phyloP scores from a whole-genome alignment of 2,888 invertebrate genomes.

The Eupithecia dodoneata region DNA sequence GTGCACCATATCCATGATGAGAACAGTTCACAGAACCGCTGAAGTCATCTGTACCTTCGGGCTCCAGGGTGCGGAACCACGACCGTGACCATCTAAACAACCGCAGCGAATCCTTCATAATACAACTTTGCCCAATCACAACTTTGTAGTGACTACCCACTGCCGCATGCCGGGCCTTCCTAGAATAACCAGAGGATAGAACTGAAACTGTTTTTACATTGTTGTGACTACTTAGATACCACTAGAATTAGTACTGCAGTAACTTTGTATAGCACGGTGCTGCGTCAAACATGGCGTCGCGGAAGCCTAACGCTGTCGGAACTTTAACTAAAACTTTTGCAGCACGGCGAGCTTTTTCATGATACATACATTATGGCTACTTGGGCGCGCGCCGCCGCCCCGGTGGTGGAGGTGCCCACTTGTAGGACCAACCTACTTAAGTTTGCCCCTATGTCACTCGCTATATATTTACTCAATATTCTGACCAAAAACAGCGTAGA shows the following conservation, averaged over 20 bases:
- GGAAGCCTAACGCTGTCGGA: background rate
- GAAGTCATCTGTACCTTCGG: background rate
- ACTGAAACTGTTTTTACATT: slow-evolving; percentile 7
- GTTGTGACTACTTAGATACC: background rate
- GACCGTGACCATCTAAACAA: slow-evolving; percentile 15
- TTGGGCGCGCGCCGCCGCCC: no score
- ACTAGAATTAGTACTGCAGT: background rate
- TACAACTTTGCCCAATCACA: slow-evolving; percentile 8
- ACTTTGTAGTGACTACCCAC: background rate
- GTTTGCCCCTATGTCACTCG: no score
- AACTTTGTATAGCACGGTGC: background rate
- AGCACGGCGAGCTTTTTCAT: background rate
- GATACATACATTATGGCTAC: no score
- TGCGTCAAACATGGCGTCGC: background rate
- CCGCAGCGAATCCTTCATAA: slow-evolving; percentile 12
- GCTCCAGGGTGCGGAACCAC: slow-evolving; percentile 3
- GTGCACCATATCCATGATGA: background rate
- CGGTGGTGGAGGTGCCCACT: no score
- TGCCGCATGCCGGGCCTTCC: background rate
- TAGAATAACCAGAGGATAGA: background rate
- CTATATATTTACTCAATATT: no score
- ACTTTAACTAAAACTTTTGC: background rate
- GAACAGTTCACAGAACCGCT: background rate
- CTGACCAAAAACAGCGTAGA: no score
- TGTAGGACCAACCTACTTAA: no score